Base-by-base conservation (phyloP, 2,113 vertebrate species). In the Sorex araneus region DNA sequence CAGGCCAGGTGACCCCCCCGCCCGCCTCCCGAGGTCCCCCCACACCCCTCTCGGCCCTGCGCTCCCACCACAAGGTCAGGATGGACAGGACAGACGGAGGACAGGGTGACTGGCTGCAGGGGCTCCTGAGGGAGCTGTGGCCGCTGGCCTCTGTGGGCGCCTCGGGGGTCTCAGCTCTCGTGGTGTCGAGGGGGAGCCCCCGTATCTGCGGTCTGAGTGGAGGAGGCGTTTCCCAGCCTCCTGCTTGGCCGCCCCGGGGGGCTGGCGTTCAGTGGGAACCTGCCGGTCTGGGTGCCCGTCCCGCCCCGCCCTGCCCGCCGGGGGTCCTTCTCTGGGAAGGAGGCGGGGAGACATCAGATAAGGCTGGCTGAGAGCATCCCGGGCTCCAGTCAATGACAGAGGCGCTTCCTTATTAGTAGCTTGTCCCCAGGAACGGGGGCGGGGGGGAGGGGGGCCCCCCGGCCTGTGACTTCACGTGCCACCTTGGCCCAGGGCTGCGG, bases 301-400 rank as follows among this genome's bases (percentile, higher is more conserved):
- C 50, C 1, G 15, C 54, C 54, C 3, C 43, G 70, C 36, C 1
- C 2, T n/a, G 76, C 60, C 71, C 82, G 60, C 16, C n/a, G n/a
- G n/a, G 50, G 75, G 80, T 93, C 32, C 54, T 86, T 27, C 50
- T 73, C 76, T 83, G 25, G 70, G 34, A 87, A 92, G 23, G 85
- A 69, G 27, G 36, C 16, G 30, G 30, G 18, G 67, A 32, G 27
- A 25, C 40, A 11, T 15, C 67, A 86, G 40, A 64, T 16, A 60
- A 89, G 66, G 50, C 67, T 21, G 2, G 1, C 66, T 28, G 40
- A 84, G 1, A 34, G 30, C 12, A 4, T 43, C 28, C 28, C 4
- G 66, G 50, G 15, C 54, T 50, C 75, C 8, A 4, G 16, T 63
- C 45, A 63, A 34, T 73, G 75, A 45, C 6, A 89, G 89, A 15